A percentile compares a stretch with the other conserved stretches of the same genome.
Conservation (phyloP, 2,113 vertebrate genomes). For the Chloebia gouldiae region DNA sequence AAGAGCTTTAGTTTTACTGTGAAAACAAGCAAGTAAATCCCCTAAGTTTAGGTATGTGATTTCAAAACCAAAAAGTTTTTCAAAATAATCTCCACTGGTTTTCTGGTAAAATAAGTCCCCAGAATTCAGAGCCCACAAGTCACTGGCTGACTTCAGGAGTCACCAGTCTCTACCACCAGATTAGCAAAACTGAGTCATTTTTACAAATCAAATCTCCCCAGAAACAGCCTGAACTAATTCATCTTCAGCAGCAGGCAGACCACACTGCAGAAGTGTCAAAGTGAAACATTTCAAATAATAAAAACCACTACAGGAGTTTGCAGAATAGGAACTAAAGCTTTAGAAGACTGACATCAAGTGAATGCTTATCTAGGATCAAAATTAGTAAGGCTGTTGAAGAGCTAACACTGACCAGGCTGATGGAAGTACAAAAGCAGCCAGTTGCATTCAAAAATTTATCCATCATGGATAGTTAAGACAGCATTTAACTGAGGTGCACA, state of each 20-base stretch:
- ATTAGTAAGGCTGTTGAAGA: not conserved
- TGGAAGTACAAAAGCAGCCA: not conserved
- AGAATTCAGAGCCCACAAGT: not conserved
- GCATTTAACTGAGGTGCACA: not conserved
- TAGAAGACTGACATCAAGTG: not conserved
- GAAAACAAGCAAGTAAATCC: not conserved
- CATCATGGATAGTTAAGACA: not conserved
- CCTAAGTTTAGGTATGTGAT: not conserved
- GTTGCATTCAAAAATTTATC: not conserved
- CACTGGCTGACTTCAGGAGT: not conserved
- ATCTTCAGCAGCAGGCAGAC: not conserved
- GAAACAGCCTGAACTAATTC: not conserved
- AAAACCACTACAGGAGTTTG: not conserved
- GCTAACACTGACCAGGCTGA: not conserved
- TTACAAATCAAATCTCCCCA: not conserved
- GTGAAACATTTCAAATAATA: not conserved
- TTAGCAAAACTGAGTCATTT: not conserved
- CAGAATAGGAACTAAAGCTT: not conserved
- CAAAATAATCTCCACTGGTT: not conserved
- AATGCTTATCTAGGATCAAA: not conserved
- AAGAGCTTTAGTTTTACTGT: not conserved
- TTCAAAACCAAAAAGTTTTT: not conserved
- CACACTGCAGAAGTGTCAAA: not conserved
- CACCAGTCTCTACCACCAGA: not conserved
- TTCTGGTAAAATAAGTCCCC: not conserved